Conservation (phyloP, 2,888 invertebrate species). For the Callimorpha dominula region DNA sequence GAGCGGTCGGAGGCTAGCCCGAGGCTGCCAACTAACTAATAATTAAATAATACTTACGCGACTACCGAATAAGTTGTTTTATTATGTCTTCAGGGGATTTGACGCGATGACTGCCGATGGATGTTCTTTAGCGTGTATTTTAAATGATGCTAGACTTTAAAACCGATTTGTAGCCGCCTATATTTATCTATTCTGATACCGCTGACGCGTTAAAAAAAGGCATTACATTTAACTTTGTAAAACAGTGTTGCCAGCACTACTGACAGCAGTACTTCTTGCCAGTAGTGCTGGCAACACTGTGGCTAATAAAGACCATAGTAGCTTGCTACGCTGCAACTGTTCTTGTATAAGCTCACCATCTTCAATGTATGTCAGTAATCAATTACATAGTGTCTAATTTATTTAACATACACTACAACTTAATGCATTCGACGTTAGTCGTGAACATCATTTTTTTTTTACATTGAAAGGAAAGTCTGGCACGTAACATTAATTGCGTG, state of each 20-base stretch:
- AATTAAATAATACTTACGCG: conserved; percentile 84
- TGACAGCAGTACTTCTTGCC: not conserved
- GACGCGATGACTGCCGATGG: conserved; percentile 77
- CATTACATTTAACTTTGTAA: not conserved
- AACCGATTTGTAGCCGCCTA: conserved; percentile 47
- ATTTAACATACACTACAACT: conserved; percentile 72
- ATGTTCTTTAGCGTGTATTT: conserved; percentile 65
- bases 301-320: conserved; percentile 13
- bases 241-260: conserved; percentile 8
- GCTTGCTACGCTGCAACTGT: conserved; percentile 28
- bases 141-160: conserved; percentile 61
- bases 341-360: conserved; percentile 37
- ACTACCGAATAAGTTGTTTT: conserved; percentile 83
- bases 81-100: conserved; percentile 80
- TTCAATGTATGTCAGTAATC: conserved; percentile 64
- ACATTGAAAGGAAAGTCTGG: conserved; percentile 70
- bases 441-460: conserved; percentile 74
- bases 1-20: conserved; percentile 64
- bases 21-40: conserved; percentile 75
- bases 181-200: conserved; percentile 35
- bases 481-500: conserved; percentile 77
- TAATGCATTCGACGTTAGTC: conserved; percentile 75
- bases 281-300: not conserved
- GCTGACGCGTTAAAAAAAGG: not conserved
- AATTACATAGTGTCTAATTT: conserved; percentile 72